These are phyloP conservation scores for Allobates femoralis DNA, from an alignment of 2,797 vertebrate species.

Conservation along the genomic window DNA sequence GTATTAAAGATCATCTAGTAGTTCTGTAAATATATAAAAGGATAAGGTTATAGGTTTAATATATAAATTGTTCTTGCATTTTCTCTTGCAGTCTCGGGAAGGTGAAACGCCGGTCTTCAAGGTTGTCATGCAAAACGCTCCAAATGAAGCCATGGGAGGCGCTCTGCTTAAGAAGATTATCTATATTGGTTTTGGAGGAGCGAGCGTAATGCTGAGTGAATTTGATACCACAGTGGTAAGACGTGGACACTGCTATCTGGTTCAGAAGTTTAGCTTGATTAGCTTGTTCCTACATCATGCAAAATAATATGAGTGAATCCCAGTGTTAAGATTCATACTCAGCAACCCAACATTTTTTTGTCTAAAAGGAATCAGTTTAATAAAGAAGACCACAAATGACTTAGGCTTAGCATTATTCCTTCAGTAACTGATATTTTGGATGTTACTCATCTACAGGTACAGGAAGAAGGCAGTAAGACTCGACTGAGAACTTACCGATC, in stretches of 20 bases:
- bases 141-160: slow-evolving; percentile 24
- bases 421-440: neutral
- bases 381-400: neutral
- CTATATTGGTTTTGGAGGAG: slow-evolving; percentile 41
- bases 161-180: slow-evolving; percentile 48
- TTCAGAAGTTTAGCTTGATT: neutral
- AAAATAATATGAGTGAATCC: neutral
- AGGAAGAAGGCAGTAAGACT: neutral
- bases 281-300: neutral
- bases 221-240: slow-evolving; percentile 49
- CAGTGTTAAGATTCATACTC: neutral
- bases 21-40: neutral
- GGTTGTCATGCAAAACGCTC: slow-evolving; percentile 51
- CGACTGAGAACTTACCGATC: slow-evolving; percentile 50
- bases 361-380: neutral
- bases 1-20: neutral
- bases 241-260: neutral
- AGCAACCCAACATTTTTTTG: neutral
- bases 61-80: neutral
- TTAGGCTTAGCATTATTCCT: neutral
- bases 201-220: slow-evolving; percentile 29
- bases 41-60: neutral
- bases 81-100: slow-evolving; percentile 14
- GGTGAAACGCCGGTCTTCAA: slow-evolving; percentile 19
- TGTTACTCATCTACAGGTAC: slow-evolving; percentile 15